A percentile compares a stretch with the other conserved stretches of the same genome.
Conservation (phyloP, 1,140 invertebrate species). For the Chironomus tepperi region DNA sequence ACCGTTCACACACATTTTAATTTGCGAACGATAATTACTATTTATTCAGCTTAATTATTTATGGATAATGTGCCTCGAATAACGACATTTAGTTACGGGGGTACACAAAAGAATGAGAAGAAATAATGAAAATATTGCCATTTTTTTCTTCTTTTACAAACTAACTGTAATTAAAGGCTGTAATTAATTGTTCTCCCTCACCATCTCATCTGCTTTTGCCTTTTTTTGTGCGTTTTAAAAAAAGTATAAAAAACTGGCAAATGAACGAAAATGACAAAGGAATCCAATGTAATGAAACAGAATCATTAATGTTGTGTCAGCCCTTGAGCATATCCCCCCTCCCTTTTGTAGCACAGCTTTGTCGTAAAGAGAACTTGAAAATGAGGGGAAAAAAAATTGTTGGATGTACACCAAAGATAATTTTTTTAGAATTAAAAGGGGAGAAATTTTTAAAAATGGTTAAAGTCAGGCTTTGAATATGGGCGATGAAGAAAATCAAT, state of each 20-base stretch:
- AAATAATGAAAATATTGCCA: too few species aligned
- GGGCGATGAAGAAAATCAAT: too few species aligned
- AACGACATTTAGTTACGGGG: not conserved
- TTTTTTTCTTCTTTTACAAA: too few species aligned
- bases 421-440: too few species aligned
- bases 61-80: not conserved
- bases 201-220: not conserved
- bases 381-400: too few species aligned
- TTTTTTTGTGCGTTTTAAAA: not conserved
- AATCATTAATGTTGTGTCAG: conserved; percentile 10
- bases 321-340: not conserved
- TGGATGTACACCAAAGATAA: too few species aligned
- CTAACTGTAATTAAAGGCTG: not conserved
- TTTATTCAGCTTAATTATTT: conserved; percentile 1
- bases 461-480: too few species aligned
- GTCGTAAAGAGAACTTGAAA: too few species aligned
- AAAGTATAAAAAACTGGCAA: not conserved
- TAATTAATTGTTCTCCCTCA: not conserved
- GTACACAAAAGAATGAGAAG: too few species aligned
- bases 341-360: not conserved
- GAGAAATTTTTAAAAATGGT: too few species aligned
- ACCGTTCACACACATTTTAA: not conserved
- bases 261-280: not conserved
- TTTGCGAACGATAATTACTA: not conserved
- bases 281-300: conserved; percentile 13